Base-by-base conservation (phyloP, 1,140 invertebrate genomes). In the Akabosia matsudoensis region DNA sequence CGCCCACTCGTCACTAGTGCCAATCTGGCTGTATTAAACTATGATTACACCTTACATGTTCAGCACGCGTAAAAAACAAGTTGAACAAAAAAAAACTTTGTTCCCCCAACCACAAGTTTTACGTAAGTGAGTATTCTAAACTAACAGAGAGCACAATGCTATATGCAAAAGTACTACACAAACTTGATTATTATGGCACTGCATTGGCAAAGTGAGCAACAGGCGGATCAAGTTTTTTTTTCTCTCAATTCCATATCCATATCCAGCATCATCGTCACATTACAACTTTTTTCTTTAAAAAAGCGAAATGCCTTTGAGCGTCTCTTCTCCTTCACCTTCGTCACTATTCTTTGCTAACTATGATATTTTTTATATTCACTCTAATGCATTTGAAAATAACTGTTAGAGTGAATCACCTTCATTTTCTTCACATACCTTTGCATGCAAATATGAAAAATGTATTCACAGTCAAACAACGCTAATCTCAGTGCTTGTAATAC, bases 1-100 rank as follows among this genome's bases (percentile, higher is more conserved):
- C 61, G 61, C 61, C 61, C 61, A 67, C 61, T 67, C 61, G n/a
- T 31, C 10, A 67, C 24, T 67, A 45, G 61, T 67, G 61, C 61
- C 31, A 67, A 67, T 67, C 24, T 67, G 10, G 26, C 10, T n/a
- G n/a, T 67, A 67, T 67, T 28, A 67, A 30, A 13, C 1, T 7
- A 28, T 67, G 24, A 67, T 67, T 67, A 67, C 61, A 30, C 61
- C 61, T 67, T 67, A 30, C 30, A 67, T 67, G 61, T 30, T 30
- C 61, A 67, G 13, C 3, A 67, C 7, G 61, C 54, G 24, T 61
- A 24, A 61, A 61, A 61, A 61, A 61, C 54, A 61, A 61, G 54
- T 61, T 61, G 54, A 22, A 61, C 13, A 10, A 51, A 13, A 10
- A 51, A n/a, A 51, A n/a, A 51, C 45, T 51, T 45, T 45, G 37